Conservation (phyloP, 2,797 vertebrate species). For the Artibeus lituratus region DNA sequence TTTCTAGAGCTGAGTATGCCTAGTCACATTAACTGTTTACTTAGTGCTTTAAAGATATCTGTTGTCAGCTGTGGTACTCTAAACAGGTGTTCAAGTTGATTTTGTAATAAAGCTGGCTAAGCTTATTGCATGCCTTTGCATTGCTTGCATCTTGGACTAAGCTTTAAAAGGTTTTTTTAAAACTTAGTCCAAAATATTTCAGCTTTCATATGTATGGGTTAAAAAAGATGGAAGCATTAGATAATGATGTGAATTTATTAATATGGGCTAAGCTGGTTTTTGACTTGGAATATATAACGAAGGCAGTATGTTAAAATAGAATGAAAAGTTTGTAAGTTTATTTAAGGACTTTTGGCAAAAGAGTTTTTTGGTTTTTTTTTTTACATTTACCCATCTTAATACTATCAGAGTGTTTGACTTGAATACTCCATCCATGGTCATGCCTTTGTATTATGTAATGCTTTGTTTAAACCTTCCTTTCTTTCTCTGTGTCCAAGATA, state of each 20-base stretch:
- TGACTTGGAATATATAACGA: not conserved
- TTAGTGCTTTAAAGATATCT: slow-evolving; percentile 65
- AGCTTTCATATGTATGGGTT: slow-evolving; percentile 13
- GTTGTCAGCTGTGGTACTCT: slow-evolving; percentile 42
- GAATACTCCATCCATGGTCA: not conserved
- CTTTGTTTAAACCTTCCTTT: slow-evolving; percentile 52
- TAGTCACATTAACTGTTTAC: slow-evolving; percentile 73
- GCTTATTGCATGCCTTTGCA: slow-evolving; percentile 51
- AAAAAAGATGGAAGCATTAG: slow-evolving; percentile 42
- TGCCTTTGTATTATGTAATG: slow-evolving; percentile 25
- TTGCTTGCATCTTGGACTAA: slow-evolving; percentile 58
- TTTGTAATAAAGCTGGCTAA: slow-evolving; percentile 48
- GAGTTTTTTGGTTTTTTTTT: not conserved
- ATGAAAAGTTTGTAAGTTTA: not conserved
- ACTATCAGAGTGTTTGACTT: slow-evolving; percentile 5
- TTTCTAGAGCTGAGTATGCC: slow-evolving; percentile 77
- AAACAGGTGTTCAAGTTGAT: slow-evolving; percentile 65
- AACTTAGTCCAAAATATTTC: not conserved
- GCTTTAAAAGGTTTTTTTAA: not conserved
- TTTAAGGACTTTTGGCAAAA: not conserved
- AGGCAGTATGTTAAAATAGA: not conserved
- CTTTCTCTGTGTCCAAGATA: slow-evolving; percentile 59
- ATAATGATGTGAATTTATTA: not conserved
- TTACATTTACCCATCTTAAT: not conserved
- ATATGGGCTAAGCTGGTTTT: not conserved